These are phyloP conservation scores for Drosophila siamana DNA, from an alignment of 2,888 invertebrate species.

Conservation along the genomic window DNA sequence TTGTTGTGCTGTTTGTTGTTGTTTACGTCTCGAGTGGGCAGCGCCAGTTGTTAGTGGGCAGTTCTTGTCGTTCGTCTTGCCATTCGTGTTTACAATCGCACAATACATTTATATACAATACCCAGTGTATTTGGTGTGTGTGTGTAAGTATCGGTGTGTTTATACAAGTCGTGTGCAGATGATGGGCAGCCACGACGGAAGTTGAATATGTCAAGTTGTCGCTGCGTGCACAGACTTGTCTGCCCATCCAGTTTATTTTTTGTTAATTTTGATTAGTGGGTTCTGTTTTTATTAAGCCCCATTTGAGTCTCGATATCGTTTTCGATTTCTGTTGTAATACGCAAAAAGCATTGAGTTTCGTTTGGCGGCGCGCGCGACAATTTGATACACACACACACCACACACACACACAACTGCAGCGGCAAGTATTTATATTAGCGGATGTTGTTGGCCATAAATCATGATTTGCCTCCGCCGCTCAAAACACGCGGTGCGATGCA, in stretches of 20 bases:
- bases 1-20: slow-evolving; percentile 57
- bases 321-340: slow-evolving; percentile 43
- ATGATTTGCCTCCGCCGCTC: slow-evolving; percentile 50
- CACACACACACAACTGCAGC: background rate
- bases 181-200: slow-evolving; percentile 54
- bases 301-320: slow-evolving; percentile 20
- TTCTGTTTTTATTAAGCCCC: slow-evolving; percentile 16
- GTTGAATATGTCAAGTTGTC: slow-evolving; percentile 58
- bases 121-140: background rate
- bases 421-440: slow-evolving; percentile 45
- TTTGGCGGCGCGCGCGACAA: slow-evolving; percentile 35
- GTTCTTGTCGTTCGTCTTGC: slow-evolving; percentile 52
- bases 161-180: slow-evolving; percentile 30
- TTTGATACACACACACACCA: slow-evolving; percentile 24
- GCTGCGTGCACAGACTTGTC: slow-evolving; percentile 43
- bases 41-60: slow-evolving; percentile 59
- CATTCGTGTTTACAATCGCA: slow-evolving; percentile 31
- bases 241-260: slow-evolving; percentile 53
- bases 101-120: background rate
- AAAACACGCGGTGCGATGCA: slow-evolving; percentile 54
- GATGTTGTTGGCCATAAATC: slow-evolving; percentile 72
- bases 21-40: slow-evolving; percentile 65
- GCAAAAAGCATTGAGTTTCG: slow-evolving; percentile 47
- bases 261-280: slow-evolving; percentile 25
- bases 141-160: slow-evolving; percentile 20